Conservation (phyloP, 2,888 invertebrate genomes). For the Nephrotoma guestfalica region DNA sequence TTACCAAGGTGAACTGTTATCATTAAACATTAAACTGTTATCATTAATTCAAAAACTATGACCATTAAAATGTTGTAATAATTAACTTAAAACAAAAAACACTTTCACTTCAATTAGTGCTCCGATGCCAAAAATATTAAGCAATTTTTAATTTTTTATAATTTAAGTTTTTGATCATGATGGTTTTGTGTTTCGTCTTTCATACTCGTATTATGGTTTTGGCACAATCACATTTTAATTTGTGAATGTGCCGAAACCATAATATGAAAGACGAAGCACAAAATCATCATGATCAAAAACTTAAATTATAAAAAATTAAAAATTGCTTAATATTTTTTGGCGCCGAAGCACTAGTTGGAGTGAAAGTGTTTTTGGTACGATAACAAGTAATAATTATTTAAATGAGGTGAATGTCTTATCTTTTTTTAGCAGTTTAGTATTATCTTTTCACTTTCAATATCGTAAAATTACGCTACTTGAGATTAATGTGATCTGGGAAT, state of each 20-base stretch:
- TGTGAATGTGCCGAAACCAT: too few species aligned
- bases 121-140: not conserved
- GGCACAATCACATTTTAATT: too few species aligned
- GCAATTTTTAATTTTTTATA: too few species aligned
- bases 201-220: too few species aligned
- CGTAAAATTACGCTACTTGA: not conserved
- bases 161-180: too few species aligned
- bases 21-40: not conserved
- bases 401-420: not conserved
- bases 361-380: not conserved
- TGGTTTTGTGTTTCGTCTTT: not conserved
- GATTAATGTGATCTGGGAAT: not conserved
- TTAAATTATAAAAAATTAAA: too few species aligned
- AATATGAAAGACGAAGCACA: not conserved
- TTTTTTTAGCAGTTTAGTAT: not conserved
- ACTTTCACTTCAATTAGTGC: not conserved
- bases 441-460: not conserved
- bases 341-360: not conserved
- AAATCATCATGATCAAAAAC: too few species aligned
- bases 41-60: not conserved
- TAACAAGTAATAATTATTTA: not conserved
- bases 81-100: not conserved
- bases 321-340: not conserved
- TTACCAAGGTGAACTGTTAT: too few species aligned
- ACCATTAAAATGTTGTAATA: not conserved